Evolutionary conservation across 64 coral and sea anemone species (phyloP), one percentile per base, ranked within the genome.

Genomic region (Montipora efflorescens): DNA sequence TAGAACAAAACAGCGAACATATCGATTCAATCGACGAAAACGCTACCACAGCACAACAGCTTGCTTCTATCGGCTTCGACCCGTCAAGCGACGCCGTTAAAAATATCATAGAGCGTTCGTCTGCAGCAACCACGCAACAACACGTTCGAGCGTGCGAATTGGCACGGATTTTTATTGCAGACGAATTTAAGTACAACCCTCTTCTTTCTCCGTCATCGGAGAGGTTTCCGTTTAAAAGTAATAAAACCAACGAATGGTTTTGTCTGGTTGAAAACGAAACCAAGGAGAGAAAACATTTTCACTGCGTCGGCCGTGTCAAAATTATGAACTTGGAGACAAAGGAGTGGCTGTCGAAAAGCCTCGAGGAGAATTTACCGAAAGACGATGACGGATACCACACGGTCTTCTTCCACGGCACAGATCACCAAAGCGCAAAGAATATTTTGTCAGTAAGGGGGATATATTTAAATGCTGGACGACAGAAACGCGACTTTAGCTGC

Each of bases 381-480:
- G 28, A 28, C 7, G 1, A 91, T 46, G 76, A 80, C 76, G 47
- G 7, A 14, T 5, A 43, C 4, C n/a, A 46, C 15, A 59, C 44
- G 49, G 19, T 91, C 79, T 46, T 92, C 9, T 98, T 90, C 14
- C 28, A 28, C 28, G 28, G 28, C 28, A 28, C 28, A 28, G 28
- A 28, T 28, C 28, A 28, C 28, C 28, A 85, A 44, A 92, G 93
- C 50, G 96, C 93, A 1, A 4, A 21, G 59, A 72, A 90, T 28
- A 98, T 98, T 57, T 20, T 98, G 4, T 19, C 9, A 47, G 45
- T 59, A 48, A 53, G 74, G 67, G 92, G 96, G 28, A 92, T 98
- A 5, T 44, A 92, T 46, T 9, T 95, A 48, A 23, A 61, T 3
- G 2, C 5, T 53, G 96, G 92, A 28, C 28, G 28, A 28, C 28